Evolutionary conservation across 2,888 invertebrate genomes (phyloP), one percentile per base, ranked within the genome.

Genomic region (Lochmaea crataegi): DNA sequence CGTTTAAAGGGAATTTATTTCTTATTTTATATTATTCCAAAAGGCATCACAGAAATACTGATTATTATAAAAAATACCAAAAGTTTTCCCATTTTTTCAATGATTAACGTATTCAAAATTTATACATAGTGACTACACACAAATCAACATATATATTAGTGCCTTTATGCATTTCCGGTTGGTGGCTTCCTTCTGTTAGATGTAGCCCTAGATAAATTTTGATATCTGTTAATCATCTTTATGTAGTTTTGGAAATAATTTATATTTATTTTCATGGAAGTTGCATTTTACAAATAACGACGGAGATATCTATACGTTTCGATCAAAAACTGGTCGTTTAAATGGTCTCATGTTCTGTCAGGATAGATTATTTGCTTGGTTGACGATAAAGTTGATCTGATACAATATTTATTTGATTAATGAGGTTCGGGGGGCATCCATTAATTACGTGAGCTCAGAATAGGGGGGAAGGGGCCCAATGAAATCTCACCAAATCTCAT

Each of bases 261-360:
- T 69, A 68, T 76, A 71, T 73, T 69, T 75, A 69, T 71, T 74
- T 74, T 74, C 56, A 60, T 57, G 77, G 75, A 75, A 76, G 72
- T 74, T 75, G 77, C 75, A 53, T 77, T 78, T 80, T 81, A 82
- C 81, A 81, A 82, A 82, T 82, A 81, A 82, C 80, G 81, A 79
- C 77, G 78, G 76, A 74, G 73, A 75, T 75, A 76, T 75, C 68
- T 65, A 64, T 80, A 79, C 80, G 80, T 80, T 74, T 76, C 74
- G 80, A 82, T 82, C 82, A 16, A 73, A 72, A 79, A 79, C 78
- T 75, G 76, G 70, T 78, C 79, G 80, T 79, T 80, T 80, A 81
- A 78, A 77, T 74, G 73, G 73, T 76, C 69, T 73, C 74, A 74
- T 70, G 75, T 65, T 69, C 65, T 73, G 68, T 75, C 75, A 71